phyloP scores from a whole-genome alignment of 92 coral and sea anemone genomes.

The Actinernus sp. region DNA sequence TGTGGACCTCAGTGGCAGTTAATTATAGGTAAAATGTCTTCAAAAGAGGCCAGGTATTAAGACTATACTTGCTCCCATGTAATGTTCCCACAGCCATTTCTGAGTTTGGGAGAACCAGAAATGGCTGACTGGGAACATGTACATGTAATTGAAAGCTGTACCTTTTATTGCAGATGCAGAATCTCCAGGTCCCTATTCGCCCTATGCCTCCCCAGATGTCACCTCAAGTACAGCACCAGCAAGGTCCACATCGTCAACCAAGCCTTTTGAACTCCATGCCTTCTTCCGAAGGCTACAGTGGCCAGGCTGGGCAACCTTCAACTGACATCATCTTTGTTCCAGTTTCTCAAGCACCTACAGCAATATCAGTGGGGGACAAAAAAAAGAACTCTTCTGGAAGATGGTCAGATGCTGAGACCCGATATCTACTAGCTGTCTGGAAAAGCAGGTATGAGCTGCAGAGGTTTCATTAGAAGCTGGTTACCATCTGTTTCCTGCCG shows the following conservation, averaged over 20 bases:
- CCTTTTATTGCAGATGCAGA: background rate
- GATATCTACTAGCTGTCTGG: constrained; percentile 32
- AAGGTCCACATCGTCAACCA: background rate
- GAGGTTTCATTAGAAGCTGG: too few relatives aligned
- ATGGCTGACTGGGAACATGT: too few relatives aligned
- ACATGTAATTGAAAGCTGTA: too few relatives aligned
- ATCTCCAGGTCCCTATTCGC: background rate
- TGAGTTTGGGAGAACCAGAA: too few relatives aligned
- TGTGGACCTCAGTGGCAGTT: too few relatives aligned
- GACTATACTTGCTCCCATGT: too few relatives aligned
- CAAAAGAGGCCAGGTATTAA: too few relatives aligned
- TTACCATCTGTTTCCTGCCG: too few relatives aligned
- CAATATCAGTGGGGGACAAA: background rate
- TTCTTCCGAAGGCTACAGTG: too few relatives aligned
- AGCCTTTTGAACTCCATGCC: background rate
- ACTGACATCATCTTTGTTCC: constrained; percentile 4
- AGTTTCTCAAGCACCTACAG: background rate
- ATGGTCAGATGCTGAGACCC: constrained; percentile 49
- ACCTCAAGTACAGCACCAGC: background rate
- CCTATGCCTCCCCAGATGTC: background rate
- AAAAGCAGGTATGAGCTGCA: constrained; percentile 8
- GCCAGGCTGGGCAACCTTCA: too few relatives aligned
- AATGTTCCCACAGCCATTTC: too few relatives aligned
- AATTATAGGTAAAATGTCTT: too few relatives aligned
- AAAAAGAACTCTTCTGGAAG: background rate